A percentile compares a stretch with the other conserved stretches of the same genome.
Evolutionary conservation across 1,140 invertebrate genomes (phyloP).

Genomic region (Battus philenor): DNA sequence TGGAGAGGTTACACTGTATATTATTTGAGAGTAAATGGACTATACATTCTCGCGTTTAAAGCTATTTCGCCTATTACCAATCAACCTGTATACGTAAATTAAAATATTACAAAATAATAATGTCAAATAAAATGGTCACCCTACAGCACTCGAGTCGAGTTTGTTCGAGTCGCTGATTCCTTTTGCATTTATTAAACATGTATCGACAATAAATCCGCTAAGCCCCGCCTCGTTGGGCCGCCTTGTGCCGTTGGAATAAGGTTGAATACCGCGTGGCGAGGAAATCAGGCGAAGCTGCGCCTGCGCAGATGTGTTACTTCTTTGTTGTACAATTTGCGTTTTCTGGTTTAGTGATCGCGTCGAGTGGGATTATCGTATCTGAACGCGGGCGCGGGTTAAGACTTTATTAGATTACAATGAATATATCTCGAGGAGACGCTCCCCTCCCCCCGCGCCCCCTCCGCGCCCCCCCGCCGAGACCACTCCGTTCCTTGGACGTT

Average conservation of each 20-base stretch:
- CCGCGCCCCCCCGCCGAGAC: too few species aligned
- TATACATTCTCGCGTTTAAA: too few species aligned
- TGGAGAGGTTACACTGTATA: too few species aligned
- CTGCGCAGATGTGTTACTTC: constrained; percentile 64
- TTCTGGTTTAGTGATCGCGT: constrained; percentile 68
- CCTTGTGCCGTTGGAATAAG: constrained; percentile 26
- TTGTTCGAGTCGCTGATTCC: constrained; percentile 55
- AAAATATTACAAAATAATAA: too few species aligned
- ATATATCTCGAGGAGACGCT: constrained; percentile 3
- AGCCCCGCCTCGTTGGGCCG: constrained; percentile 19
- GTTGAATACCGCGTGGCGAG: constrained; percentile 21
- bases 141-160: constrained; percentile 40
- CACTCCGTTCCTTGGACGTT: background rate
- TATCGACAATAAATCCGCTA: constrained; percentile 61
- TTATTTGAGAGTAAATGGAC: too few species aligned
- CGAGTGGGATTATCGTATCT: constrained; percentile 51
- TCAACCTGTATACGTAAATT: too few species aligned
- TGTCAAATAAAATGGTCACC: constrained; percentile 34
- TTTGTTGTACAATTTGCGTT: constrained; percentile 73
- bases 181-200: constrained; percentile 66
- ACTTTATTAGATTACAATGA: constrained; percentile 40
- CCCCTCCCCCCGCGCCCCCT: too few species aligned
- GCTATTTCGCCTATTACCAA: too few species aligned
- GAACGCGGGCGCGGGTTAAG: constrained; percentile 29
- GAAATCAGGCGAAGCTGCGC: constrained; percentile 28